phyloP scores from a whole-genome alignment of 2,888 invertebrate species.

The Microdon myrmicae region DNA sequence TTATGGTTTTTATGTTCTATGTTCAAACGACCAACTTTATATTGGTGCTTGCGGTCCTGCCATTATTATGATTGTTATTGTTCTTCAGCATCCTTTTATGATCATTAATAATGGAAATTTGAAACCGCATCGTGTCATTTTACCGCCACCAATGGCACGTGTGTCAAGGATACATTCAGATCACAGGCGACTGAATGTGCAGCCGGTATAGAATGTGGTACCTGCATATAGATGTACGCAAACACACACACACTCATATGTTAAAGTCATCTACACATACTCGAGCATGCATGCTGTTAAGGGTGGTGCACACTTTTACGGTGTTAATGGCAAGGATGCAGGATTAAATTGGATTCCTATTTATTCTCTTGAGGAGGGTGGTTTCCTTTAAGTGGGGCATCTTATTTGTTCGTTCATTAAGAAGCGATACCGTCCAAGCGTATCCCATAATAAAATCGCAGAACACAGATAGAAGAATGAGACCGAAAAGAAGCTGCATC shows the following conservation, averaged over 20 bases:
- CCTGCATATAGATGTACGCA: too few species aligned
- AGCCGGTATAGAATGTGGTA: neutral
- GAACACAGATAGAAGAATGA: too few species aligned
- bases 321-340: constrained; percentile 37
- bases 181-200: neutral
- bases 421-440: too few species aligned
- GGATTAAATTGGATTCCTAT: constrained; percentile 42
- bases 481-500: too few species aligned
- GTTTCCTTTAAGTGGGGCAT: constrained; percentile 39
- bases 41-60: too few species aligned
- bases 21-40: too few species aligned
- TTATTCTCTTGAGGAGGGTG: constrained; percentile 32
- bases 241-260: neutral
- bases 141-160: neutral
- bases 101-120: constrained; percentile 51
- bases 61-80: constrained; percentile 22
- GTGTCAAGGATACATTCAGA: neutral
- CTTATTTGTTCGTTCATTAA: constrained; percentile 22
- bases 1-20: constrained; percentile 21
- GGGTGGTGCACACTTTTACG: constrained; percentile 14
- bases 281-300: too few species aligned
- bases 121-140: constrained; percentile 35
- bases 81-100: constrained; percentile 40
- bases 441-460: too few species aligned
- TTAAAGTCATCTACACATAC: neutral